Percentiles rank a stretch among this genome's conserved stretches.
These are phyloP conservation scores for Rhopilema esculentum DNA, from an alignment of 30 jellyfish, hydroid and myxozoan species.

Conservation along the genomic window DNA sequence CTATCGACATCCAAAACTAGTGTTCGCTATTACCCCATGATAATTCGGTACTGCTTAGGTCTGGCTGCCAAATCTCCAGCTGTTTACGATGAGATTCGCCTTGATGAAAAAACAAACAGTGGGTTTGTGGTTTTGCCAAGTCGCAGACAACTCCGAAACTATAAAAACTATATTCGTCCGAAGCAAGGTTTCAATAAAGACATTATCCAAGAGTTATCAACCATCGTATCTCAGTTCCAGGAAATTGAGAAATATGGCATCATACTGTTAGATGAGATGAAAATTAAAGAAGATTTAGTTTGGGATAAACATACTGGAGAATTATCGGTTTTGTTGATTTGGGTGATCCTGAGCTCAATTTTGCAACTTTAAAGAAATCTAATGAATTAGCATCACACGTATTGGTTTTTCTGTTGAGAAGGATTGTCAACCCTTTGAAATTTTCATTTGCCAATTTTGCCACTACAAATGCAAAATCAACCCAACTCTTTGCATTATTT, in stretches of 20 bases:
- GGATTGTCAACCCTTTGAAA: slow-evolving; percentile 61
- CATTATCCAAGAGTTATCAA: slow-evolving; percentile 15
- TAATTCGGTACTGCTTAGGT: slow-evolving; percentile 68
- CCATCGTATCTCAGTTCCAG: neutral
- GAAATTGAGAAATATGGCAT: slow-evolving; percentile 33
- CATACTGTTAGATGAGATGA: slow-evolving; percentile 42
- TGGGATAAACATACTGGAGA: slow-evolving; percentile 51
- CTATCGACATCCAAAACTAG: slow-evolving; percentile 47
- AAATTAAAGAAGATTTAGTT: slow-evolving; percentile 32
- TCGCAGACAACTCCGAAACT: slow-evolving; percentile 72
- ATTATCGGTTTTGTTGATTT: slow-evolving; percentile 50
- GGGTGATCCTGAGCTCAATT: slow-evolving; percentile 45
- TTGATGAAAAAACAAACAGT: slow-evolving; percentile 4
- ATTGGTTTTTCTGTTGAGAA: slow-evolving; percentile 50
- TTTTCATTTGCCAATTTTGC: slow-evolving; percentile 66
- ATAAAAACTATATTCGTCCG: slow-evolving; percentile 65
- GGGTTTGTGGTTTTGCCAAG: slow-evolving; percentile 75
- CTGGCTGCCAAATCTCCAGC: slow-evolving; percentile 75
- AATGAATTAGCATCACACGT: slow-evolving; percentile 62
- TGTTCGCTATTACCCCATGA: slow-evolving; percentile 78
- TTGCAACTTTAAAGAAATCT: slow-evolving; percentile 35
- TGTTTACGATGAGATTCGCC: slow-evolving; percentile 71
- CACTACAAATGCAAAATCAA: slow-evolving; percentile 45
- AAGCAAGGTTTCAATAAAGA: slow-evolving; percentile 43
- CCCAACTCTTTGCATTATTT: slow-evolving; percentile 43